Conservation (phyloP, 1,140 invertebrate species). For the Bombus difficillimus region DNA sequence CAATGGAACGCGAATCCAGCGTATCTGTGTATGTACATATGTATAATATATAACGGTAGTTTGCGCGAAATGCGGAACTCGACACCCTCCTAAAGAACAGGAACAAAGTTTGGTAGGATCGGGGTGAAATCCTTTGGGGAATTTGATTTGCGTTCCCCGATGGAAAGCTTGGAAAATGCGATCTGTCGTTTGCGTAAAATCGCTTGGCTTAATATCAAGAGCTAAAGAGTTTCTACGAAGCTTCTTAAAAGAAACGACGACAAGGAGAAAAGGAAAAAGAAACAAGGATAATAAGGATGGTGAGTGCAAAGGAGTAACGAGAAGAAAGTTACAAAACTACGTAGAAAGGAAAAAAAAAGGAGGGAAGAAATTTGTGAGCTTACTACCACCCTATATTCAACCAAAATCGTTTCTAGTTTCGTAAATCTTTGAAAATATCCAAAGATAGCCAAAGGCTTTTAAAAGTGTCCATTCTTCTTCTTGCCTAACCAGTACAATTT, state of each 20-base stretch:
- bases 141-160: not conserved
- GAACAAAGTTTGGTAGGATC: not conserved
- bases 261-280: not conserved
- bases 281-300: not conserved
- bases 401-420: not conserved
- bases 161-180: not conserved
- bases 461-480: constrained; percentile 7
- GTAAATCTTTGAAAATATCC: constrained; percentile 21
- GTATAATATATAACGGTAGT: not conserved
- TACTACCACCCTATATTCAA: not conserved
- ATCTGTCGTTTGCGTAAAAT: not conserved
- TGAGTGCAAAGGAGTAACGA: not conserved
- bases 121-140: not conserved
- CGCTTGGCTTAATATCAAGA: not conserved
- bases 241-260: not conserved
- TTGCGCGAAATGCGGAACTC: not conserved
- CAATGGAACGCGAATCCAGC: not conserved
- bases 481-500: not conserved
- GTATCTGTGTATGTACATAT: not conserved
- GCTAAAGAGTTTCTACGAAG: not conserved
- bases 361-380: not conserved
- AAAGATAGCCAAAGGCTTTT: constrained; percentile 11
- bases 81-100: not conserved
- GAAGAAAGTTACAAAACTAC: not conserved
- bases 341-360: not conserved